A percentile compares a stretch with the other conserved stretches of the same genome.
Evolutionary conservation across 2,113 vertebrate species (phyloP).

Genomic region (Bubalus kerabau): DNA sequence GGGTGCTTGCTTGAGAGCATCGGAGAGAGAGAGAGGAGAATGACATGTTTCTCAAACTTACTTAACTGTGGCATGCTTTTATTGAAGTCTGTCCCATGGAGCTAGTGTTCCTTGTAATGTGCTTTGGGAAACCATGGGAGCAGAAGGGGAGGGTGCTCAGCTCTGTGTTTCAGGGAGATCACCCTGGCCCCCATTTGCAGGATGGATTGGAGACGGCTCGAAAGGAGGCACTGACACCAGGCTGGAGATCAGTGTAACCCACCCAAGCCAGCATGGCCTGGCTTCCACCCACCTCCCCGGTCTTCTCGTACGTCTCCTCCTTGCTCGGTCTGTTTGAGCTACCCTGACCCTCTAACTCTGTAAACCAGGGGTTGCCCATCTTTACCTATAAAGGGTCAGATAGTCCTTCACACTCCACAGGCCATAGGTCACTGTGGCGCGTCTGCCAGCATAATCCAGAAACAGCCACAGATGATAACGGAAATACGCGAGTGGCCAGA

Average conservation of each 20-base stretch:
- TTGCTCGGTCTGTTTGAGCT: background rate
- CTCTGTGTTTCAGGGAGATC: background rate
- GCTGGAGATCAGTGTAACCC: background rate
- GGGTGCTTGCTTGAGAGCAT: background rate
- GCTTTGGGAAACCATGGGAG: background rate
- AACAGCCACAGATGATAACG: accelerated
- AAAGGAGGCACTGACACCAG: background rate
- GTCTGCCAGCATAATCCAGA: background rate
- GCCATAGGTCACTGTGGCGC: background rate
- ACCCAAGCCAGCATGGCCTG: background rate
- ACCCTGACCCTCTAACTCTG: background rate
- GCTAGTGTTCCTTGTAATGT: background rate
- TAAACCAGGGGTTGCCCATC: accelerated
- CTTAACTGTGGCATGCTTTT: background rate
- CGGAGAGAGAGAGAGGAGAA: background rate
- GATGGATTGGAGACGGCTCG: background rate
- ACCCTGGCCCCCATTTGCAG: background rate
- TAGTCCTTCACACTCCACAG: background rate
- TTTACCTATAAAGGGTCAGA: background rate
- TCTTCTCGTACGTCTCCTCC: background rate
- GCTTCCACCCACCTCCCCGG: background rate
- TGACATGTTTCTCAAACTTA: background rate
- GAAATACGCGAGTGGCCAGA: accelerated
- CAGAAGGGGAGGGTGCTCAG: background rate
- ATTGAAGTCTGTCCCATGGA: background rate